Evolutionary conservation across 2,113 vertebrate species (phyloP), one percentile per base, ranked within the genome.

Genomic region (Ancistrus triradiatus): DNA sequence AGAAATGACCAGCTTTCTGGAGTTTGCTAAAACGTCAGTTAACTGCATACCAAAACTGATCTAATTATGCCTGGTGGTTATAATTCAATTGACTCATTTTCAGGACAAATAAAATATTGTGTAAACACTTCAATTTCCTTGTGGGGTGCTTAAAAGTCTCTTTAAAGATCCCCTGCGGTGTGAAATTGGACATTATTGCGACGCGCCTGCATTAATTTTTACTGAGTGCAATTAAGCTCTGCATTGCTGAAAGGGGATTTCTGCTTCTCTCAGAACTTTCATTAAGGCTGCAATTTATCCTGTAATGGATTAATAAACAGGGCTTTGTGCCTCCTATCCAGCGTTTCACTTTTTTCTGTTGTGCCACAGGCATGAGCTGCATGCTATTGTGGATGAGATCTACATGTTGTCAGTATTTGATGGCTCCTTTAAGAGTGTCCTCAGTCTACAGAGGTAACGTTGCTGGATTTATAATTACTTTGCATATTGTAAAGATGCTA

Each of bases 401-500:
- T 99, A 97, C 85, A 97, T 98, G 96, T 87, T 98, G 76, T 91
- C 94, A 0, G 88, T 98, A 69, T 98, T 98, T 78, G 89, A 90
- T 0, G 62, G 79, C 50, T 78, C 73, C 1, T 97, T 95, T 84
- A 80, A 73, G 77, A 99, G 96, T 40, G 90, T 99, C 72, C 91
- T 97, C 50, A 81, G 92, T 77, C 74, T 93, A 73, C 86, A 92
- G 63, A 90, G 92, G 96, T 95, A 88, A 87, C 27, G 17, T 18
- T 14, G 15, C 1, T 31, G 15, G 21, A n/a, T 35, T 46, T 68
- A 42, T n/a, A n/a, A n/a, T n/a, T n/a, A n/a, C n/a, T n/a, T n/a
- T n/a, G n/a, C n/a, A n/a, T n/a, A n/a, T n/a, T n/a, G n/a, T n/a
- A n/a, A n/a, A n/a, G n/a, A n/a, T n/a, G n/a, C n/a, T n/a, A n/a